Conservation (phyloP, 2,888 invertebrate genomes). For the Flabesymbios commensalis region DNA sequence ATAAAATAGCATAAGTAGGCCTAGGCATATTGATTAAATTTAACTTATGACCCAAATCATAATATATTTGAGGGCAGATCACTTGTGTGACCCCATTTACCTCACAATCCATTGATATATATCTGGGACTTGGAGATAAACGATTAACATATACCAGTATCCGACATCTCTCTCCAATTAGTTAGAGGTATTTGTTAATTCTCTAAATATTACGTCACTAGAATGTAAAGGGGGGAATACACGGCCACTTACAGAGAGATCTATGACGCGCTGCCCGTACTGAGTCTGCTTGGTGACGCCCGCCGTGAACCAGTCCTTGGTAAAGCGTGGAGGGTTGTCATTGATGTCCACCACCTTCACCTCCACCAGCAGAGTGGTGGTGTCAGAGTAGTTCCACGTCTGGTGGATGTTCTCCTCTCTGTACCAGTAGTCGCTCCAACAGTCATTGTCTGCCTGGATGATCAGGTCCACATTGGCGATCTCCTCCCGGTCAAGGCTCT, state of each 20-base stretch:
- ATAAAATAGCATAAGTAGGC: too few species aligned
- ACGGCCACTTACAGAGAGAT: slow-evolving; percentile 28
- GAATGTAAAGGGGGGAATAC: too few species aligned
- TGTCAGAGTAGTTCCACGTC: slow-evolving; percentile 35
- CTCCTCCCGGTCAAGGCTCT: slow-evolving; percentile 46
- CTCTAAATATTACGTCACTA: too few species aligned
- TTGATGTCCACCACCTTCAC: slow-evolving; percentile 79
- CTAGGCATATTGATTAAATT: too few species aligned
- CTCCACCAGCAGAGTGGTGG: slow-evolving; percentile 41
- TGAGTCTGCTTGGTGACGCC: slow-evolving; percentile 92
- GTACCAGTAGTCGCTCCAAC: slow-evolving; percentile 28
- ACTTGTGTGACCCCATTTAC: too few species aligned
- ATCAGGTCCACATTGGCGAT: slow-evolving; percentile 18
- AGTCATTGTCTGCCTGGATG: slow-evolving; percentile 45
- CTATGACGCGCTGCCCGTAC: slow-evolving; percentile 71
- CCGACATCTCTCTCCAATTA: too few species aligned
- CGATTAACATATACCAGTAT: too few species aligned
- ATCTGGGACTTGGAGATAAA: too few species aligned
- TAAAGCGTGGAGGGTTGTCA: slow-evolving; percentile 86
- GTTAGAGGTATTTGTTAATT: too few species aligned
- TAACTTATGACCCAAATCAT: too few species aligned
- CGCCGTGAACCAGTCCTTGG: slow-evolving; percentile 77
- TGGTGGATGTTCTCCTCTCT: neutral
- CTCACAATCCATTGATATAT: too few species aligned
- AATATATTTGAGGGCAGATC: too few species aligned